Percentiles rank a stretch among this genome's conserved stretches.
Evolutionary conservation across 92 coral and sea anemone species (phyloP).

Genomic region (Plumapathes pennacea): DNA sequence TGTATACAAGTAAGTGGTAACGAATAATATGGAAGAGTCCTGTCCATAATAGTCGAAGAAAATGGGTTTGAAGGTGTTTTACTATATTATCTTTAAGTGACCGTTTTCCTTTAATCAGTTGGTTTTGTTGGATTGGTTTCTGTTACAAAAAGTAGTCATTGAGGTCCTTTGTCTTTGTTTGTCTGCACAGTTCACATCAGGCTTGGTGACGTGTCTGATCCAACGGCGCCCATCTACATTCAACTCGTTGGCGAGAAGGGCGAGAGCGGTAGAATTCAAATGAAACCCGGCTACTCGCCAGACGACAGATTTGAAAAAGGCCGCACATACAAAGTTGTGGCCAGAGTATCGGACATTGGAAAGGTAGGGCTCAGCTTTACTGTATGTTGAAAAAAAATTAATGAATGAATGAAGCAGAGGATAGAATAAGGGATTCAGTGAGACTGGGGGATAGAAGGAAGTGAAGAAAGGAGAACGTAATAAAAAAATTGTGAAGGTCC

Average conservation of each 20-base stretch:
- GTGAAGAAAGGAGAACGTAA: neutral
- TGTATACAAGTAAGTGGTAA: constrained; percentile 71
- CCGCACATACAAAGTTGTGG: constrained; percentile 76
- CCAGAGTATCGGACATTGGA: constrained; percentile 74
- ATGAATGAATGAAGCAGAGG: neutral
- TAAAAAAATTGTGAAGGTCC: too few relatives aligned
- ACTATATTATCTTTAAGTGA: too few relatives aligned
- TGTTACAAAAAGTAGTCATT: too few relatives aligned
- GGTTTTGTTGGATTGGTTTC: too few relatives aligned
- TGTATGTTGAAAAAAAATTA: neutral
- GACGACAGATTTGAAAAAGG: constrained; percentile 71
- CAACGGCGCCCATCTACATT: constrained; percentile 68
- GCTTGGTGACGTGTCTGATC: constrained; percentile 82
- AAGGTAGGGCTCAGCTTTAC: constrained; percentile 42
- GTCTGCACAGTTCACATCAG: constrained; percentile 51
- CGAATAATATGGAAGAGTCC: too few relatives aligned
- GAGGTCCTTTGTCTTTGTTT: neutral
- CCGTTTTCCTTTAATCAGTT: too few relatives aligned
- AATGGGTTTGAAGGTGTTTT: too few relatives aligned
- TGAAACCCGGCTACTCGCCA: constrained; percentile 76
- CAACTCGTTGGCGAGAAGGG: constrained; percentile 81
- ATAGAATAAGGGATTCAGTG: too few relatives aligned
- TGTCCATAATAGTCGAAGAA: too few relatives aligned
- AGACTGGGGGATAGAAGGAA: neutral
- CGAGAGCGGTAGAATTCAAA: constrained; percentile 81